Base-by-base conservation (phyloP, 2,113 vertebrate genomes). In the Rhinolophus ferrumequinum region DNA sequence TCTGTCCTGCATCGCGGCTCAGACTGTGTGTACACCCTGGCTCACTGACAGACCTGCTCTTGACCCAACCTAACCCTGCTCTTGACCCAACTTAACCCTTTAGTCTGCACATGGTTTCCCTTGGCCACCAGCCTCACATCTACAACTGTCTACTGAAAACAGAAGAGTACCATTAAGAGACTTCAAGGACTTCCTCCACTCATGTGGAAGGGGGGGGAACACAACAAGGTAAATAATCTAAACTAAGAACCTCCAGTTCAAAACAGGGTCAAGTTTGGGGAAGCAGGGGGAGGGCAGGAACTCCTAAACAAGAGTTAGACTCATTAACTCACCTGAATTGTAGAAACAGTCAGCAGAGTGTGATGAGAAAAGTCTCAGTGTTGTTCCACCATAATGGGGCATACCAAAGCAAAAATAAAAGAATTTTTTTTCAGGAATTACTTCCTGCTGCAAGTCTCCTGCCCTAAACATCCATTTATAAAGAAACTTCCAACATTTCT, bases 121-220 rank as follows among this genome's bases (percentile, higher is more conserved):
- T 69, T 76, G 60, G 67, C 60, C 35, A 69, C 60, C 9, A 33
- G 41, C 18, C 26, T 90, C 75, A 2, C 81, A 85, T 33, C 73
- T 67, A 86, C 88, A 94, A 86, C 66, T 80, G n/a, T 62, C 77
- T 79, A 72, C 52, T 66, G 14, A 93, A 93, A 19, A 89, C 3
- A 93, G 28, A 73, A 85, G 16, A 86, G 26, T 72, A 93, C 66
- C 41, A 73, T 41, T 80, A 66, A 86, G 8, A 96, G 33, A 82
- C 54, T 91, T 33, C 30, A 47, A 88, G 62, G 33, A 64, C 54
- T 83, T 88, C n/a, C 10, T 64, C 30, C 35, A 73, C 24, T 38
- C 38, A 64, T 33, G 5, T 67, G 22, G 2, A 33, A 75, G 14
- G 50, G 67, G 38, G 3, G 9, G 28, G 6, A 52, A 15, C 24